Base-by-base conservation (phyloP, 2,113 vertebrate genomes). In the Globicephala melas region DNA sequence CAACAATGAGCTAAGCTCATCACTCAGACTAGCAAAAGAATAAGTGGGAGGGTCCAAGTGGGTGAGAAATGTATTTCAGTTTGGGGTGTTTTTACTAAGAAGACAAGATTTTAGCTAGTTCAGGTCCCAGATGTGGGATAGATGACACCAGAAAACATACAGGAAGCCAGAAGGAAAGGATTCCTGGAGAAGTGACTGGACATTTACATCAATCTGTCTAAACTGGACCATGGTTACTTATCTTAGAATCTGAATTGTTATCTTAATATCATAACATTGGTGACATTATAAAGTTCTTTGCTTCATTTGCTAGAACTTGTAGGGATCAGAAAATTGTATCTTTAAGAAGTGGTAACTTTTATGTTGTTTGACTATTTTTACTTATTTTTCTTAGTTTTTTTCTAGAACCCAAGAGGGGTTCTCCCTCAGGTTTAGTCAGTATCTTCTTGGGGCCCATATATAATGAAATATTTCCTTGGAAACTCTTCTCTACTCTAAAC, bases 41-140 rank as follows among this genome's bases (percentile, higher is more conserved):
- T 65, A 7, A 85, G 6, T 13, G n/a, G 33, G 36, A 91, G 23
- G 5, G 33, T 38, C 15, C 50, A 91, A 18, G 26, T 47, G 21
- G 53, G 12, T 68, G 18, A 94, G 17, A 65, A 79, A 14, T 63
- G 8, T 31, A 88, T 73, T 91, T 92, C 83, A 73, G 12, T 94
- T 60, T 85, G 21, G 8, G 53, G 18, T 58, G 20, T 73, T 95
- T 94, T 96, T 82, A 97, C 62, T n/a, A 94, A 86, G n/a, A 79
- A 70, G 71, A 67, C 23, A 83, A 80, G 36, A 77, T 81, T 60
- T 92, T 82, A 83, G 36, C 31, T 89, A 95, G 36, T 50, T 62
- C n/a, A 68, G 53, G 6, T 33, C 25, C 62, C 63, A 53, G 44
- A 58, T 31, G 26, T 79, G 60, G 33, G 26, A 53, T 17, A 58